phyloP scores from a whole-genome alignment of 2,797 vertebrate genomes.

The Benthosema pterotum region DNA sequence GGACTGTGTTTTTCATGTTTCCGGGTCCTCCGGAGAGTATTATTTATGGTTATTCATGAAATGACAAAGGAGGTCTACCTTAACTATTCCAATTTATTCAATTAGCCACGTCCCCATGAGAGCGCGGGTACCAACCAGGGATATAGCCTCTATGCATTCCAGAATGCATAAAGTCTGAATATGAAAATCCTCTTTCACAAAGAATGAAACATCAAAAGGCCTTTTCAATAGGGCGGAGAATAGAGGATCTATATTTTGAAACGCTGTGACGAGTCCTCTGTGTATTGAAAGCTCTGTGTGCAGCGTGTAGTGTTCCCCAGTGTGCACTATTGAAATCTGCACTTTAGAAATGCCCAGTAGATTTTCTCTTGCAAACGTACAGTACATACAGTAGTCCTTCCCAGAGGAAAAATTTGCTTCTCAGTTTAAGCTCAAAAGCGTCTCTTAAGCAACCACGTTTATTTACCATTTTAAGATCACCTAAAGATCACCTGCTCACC shows the following conservation, averaged over 20 bases:
- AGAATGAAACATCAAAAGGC: slow-evolving; percentile 48
- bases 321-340: slow-evolving; percentile 21
- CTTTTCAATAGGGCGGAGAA: slow-evolving; percentile 37
- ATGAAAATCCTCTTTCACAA: slow-evolving; percentile 42
- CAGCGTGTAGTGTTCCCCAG: slow-evolving; percentile 19
- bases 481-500: too few relatives aligned
- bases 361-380: too few relatives aligned
- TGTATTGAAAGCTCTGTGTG: slow-evolving; percentile 55
- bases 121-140: slow-evolving; percentile 48
- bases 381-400: not conserved
- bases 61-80: slow-evolving; percentile 66
- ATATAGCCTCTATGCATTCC: slow-evolving; percentile 40
- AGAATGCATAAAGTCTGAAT: slow-evolving; percentile 45
- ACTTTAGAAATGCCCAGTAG: not conserved
- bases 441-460: too few relatives aligned
- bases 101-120: slow-evolving; percentile 70
- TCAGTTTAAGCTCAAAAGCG: too few relatives aligned
- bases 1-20: slow-evolving; percentile 55
- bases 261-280: slow-evolving; percentile 37
- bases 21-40: slow-evolving; percentile 57
- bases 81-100: slow-evolving; percentile 75
- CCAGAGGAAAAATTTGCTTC: too few relatives aligned
- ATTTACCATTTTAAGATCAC: too few relatives aligned
- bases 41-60: slow-evolving; percentile 80
- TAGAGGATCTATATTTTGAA: slow-evolving; percentile 41